These are phyloP conservation scores for Epizoanthus illoricatus DNA, from an alignment of 92 coral and sea anemone species.

Conservation along the genomic window DNA sequence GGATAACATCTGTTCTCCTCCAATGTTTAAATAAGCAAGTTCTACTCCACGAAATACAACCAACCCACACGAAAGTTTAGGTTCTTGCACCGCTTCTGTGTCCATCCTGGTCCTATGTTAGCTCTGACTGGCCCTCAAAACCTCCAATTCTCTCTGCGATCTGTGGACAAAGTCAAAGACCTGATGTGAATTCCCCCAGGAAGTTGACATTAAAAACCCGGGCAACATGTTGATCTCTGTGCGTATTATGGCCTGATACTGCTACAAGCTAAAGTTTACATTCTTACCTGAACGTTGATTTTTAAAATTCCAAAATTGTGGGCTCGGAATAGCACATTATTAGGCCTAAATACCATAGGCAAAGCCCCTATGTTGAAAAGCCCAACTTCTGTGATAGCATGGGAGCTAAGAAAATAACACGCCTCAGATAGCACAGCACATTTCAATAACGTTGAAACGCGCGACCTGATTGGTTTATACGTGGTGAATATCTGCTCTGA, in stretches of 20 bases:
- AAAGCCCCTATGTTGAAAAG: constrained; percentile 27
- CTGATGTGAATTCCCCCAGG: constrained; percentile 43
- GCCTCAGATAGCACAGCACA: constrained; percentile 61
- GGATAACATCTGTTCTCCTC: constrained; percentile 85
- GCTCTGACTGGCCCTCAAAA: constrained; percentile 20
- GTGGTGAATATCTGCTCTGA: constrained; percentile 24
- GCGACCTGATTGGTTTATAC: constrained; percentile 71
- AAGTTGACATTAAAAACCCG: constrained; percentile 40
- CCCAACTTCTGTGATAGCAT: constrained; percentile 31
- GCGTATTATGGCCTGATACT: background rate
- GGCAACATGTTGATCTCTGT: constrained; percentile 4
- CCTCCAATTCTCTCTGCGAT: constrained; percentile 36
- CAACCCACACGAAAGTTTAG: constrained; percentile 68
- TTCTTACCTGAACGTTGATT: constrained; percentile 14
- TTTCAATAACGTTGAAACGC: constrained; percentile 76
- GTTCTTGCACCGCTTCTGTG: constrained; percentile 38
- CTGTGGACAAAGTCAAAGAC: constrained; percentile 45
- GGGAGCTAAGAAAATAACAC: constrained; percentile 43
- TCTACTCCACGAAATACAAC: constrained; percentile 81
- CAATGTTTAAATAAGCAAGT: constrained; percentile 82
- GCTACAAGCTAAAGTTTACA: background rate
- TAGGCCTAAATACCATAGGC: constrained; percentile 19
- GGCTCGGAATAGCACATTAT: constrained; percentile 20
- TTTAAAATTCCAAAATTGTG: constrained; percentile 9
- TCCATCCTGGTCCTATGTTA: constrained; percentile 42